These are phyloP conservation scores for Arge pagana DNA, from an alignment of 2,888 invertebrate genomes.

Conservation along the genomic window DNA sequence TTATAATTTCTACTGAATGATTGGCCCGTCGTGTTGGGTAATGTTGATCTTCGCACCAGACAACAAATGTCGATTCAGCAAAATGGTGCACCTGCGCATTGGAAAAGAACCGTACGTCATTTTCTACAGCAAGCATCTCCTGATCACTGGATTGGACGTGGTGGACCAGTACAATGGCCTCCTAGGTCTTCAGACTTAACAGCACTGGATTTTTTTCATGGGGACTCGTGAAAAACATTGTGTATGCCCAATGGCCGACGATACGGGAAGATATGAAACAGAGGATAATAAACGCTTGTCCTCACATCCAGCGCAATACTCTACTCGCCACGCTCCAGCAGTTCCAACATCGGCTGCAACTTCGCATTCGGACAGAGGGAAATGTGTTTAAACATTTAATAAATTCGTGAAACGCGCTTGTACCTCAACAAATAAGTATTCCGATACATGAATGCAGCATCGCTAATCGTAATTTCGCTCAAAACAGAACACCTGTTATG, in stretches of 20 bases:
- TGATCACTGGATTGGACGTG: slow-evolving; percentile 23
- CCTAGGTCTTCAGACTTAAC: slow-evolving; percentile 23
- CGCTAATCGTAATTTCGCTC: background rate
- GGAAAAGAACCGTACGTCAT: slow-evolving; percentile 10
- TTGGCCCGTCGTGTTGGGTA: slow-evolving; percentile 4
- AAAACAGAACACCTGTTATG: too few species aligned
- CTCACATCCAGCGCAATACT: background rate
- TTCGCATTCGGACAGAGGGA: slow-evolving; percentile 14
- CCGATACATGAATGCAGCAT: background rate
- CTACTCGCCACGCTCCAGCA: slow-evolving; percentile 11
- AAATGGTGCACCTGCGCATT: slow-evolving; percentile 23
- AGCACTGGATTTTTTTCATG: background rate
- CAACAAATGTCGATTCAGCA: slow-evolving; percentile 19
- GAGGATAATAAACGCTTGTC: slow-evolving; percentile 10
- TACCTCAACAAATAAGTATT: background rate
- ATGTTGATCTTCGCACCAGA: slow-evolving; percentile 18
- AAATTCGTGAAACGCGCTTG: slow-evolving; percentile 1
- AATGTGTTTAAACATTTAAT: slow-evolving; percentile 12
- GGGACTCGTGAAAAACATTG: slow-evolving; percentile 1
- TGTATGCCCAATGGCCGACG: slow-evolving; percentile 4
- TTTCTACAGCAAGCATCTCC: slow-evolving; percentile 8
- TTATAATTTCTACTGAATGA: slow-evolving; percentile 10
- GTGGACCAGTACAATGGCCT: slow-evolving; percentile 21
- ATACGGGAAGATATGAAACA: slow-evolving; percentile 17
- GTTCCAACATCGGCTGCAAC: slow-evolving; percentile 7